Conservation (phyloP, 2,797 vertebrate species). For the Caiman crocodilus region DNA sequence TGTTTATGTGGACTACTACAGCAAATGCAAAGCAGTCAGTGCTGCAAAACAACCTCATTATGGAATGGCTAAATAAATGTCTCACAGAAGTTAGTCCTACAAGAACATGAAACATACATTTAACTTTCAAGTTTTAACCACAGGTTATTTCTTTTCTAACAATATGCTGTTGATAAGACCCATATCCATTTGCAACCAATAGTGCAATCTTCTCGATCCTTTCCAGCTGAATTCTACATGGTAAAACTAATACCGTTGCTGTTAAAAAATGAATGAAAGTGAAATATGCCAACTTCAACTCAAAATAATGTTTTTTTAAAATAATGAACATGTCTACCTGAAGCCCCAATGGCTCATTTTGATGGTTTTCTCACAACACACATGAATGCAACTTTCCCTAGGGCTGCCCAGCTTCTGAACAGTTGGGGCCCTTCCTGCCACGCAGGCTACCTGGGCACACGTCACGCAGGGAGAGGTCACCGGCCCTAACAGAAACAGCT, state of each 20-base stretch:
- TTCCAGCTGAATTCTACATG: neutral
- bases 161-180: neutral
- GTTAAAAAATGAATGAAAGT: neutral
- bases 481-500: too few relatives aligned
- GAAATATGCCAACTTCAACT: neutral
- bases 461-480: too few relatives aligned
- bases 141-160: neutral
- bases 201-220: too few relatives aligned
- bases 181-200: too few relatives aligned
- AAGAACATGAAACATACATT: neutral
- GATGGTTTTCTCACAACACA: too few relatives aligned
- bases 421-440: too few relatives aligned
- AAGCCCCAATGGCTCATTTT: neutral
- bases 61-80: neutral
- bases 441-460: too few relatives aligned
- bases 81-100: neutral
- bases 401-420: too few relatives aligned
- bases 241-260: too few relatives aligned
- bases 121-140: neutral
- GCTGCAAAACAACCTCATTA: neutral
- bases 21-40: neutral
- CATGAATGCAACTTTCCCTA: too few relatives aligned
- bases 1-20: neutral
- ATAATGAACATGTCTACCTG: neutral
- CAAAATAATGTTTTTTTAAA: neutral